These are phyloP conservation scores for Mastomys natalensis DNA, from an alignment of 2,113 vertebrate species.

Conservation along the genomic window DNA sequence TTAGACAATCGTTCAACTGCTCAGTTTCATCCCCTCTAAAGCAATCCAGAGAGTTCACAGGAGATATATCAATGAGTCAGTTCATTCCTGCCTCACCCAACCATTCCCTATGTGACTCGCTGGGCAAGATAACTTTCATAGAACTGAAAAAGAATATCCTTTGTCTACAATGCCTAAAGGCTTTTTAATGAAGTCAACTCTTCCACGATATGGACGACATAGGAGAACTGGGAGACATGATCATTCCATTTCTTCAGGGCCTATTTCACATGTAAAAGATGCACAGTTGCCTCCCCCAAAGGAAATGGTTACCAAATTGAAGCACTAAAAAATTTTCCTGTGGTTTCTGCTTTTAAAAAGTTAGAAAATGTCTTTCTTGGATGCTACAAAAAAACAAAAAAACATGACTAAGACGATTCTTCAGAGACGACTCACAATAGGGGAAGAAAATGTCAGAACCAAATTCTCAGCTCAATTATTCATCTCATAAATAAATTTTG, in stretches of 20 bases:
- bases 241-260: conserved; percentile 56
- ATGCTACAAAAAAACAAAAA: background rate
- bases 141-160: conserved; percentile 61
- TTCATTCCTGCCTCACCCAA: conserved; percentile 73
- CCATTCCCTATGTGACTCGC: conserved; percentile 49
- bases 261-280: conserved; percentile 34
- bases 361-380: conserved; percentile 72
- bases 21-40: conserved; percentile 79
- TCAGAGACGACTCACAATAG: conserved; percentile 64
- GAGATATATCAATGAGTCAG: conserved; percentile 60
- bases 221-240: background rate
- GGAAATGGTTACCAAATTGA: conserved; percentile 67
- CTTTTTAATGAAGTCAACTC: conserved; percentile 44
- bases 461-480: conserved; percentile 72
- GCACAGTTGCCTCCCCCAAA: conserved; percentile 36
- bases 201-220: background rate
- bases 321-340: conserved; percentile 52
- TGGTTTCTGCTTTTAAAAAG: conserved; percentile 71
- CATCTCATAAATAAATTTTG: conserved; percentile 73
- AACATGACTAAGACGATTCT: conserved; percentile 70
- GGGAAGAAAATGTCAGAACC: conserved; percentile 74
- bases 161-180: conserved; percentile 24
- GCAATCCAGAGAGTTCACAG: conserved; percentile 74
- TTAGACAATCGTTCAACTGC: conserved; percentile 75
- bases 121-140: conserved; percentile 53